These are phyloP conservation scores for Scalopus aquaticus DNA, from an alignment of 2,113 vertebrate genomes.

Conservation along the genomic window DNA sequence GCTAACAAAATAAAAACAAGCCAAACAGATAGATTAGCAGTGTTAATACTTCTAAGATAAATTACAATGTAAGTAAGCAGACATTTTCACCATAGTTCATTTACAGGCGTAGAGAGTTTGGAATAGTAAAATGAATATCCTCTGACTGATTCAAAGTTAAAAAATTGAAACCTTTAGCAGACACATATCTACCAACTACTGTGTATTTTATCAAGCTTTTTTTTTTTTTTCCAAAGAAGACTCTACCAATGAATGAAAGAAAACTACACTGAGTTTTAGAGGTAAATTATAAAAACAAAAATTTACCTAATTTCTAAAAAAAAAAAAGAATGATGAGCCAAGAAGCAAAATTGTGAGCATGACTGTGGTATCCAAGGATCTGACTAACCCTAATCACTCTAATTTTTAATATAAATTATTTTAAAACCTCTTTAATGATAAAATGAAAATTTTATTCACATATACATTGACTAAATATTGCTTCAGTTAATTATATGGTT, in stretches of 20 bases:
- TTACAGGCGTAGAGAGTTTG: neutral
- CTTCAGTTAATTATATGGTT: neutral
- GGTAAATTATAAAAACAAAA: neutral
- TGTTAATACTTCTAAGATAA: neutral
- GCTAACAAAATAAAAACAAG: conserved; percentile 19
- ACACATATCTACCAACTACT: neutral
- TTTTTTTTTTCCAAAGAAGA: neutral
- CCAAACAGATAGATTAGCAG: neutral
- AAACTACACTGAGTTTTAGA: conserved; percentile 7
- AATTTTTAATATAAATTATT: neutral
- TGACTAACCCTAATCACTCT: neutral
- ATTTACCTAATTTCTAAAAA: neutral
- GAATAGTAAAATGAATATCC: conserved; percentile 52
- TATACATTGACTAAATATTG: neutral
- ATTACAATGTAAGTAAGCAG: conserved; percentile 13
- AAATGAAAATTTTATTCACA: neutral
- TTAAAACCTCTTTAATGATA: neutral
- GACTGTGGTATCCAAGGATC: neutral
- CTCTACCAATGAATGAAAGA: neutral
- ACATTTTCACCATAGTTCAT: neutral
- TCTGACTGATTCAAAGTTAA: conserved; percentile 48
- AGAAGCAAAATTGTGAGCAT: neutral
- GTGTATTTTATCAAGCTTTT: neutral
- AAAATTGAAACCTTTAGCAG: conserved; percentile 42
- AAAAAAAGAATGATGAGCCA: neutral